phyloP scores from a whole-genome alignment of 2,888 invertebrate genomes.

The Calameuta idolon region DNA sequence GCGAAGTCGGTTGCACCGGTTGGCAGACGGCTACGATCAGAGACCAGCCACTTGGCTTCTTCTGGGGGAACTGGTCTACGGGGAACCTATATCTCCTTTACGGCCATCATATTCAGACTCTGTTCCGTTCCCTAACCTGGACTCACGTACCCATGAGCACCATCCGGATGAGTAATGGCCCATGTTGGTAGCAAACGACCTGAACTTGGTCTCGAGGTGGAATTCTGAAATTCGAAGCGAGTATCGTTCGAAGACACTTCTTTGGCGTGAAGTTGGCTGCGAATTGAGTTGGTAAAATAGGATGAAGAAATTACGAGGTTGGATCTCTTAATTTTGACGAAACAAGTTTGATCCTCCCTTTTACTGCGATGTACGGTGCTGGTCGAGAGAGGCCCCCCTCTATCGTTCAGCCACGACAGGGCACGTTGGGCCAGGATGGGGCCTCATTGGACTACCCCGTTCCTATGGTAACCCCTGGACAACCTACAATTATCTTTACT shows the following conservation, averaged over 20 bases:
- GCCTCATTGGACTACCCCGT: background rate
- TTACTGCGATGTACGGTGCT: constrained; percentile 16
- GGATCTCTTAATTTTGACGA: constrained; percentile 64
- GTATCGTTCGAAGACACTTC: background rate
- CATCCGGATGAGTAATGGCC: background rate
- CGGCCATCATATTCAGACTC: background rate
- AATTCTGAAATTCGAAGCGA: background rate
- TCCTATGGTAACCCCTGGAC: constrained; percentile 41
- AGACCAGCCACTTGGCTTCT: background rate
- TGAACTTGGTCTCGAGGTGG: background rate
- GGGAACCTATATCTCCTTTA: background rate
- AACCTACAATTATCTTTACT: constrained; percentile 63
- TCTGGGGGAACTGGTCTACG: background rate
- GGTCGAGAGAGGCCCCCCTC: constrained; percentile 13
- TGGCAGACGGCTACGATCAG: background rate
- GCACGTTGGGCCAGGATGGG: constrained; percentile 9
- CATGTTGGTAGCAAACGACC: background rate
- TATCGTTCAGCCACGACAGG: constrained; percentile 25
- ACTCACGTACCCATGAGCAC: background rate
- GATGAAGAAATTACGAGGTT: constrained; percentile 62
- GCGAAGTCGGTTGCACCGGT: constrained; percentile 36
- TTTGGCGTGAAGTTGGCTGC: background rate
- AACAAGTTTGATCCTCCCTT: constrained; percentile 46
- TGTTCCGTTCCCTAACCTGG: background rate
- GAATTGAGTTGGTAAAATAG: constrained; percentile 27